Base-by-base conservation (phyloP, 2,888 invertebrate genomes). In the Nemoura dubitans region DNA sequence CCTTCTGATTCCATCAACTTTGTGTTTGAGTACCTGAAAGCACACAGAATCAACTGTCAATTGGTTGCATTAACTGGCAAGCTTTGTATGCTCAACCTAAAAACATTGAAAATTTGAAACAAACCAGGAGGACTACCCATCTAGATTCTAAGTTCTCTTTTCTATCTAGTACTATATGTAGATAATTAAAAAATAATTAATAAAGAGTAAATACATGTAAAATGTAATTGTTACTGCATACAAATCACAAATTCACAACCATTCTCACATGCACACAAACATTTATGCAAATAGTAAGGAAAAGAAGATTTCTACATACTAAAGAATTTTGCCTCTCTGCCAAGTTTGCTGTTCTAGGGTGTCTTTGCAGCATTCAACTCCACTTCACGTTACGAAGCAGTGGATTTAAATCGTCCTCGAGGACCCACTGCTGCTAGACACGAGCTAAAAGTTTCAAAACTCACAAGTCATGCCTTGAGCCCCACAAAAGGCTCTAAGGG, bases 1-100 rank as follows among this genome's bases (percentile, higher is more conserved):
- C 91, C 99, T 94, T 91, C 98, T 95, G 88, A 99, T 97, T 90
- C 98, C 98, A 92, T 98, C 97, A 88, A 98, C 96, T 92, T 97
- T 96, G 91, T 99, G 97, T 92, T 98, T 98, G 92, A 97, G 94
- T 89, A 98, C 96, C 98, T 99, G 93, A 90, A 93, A 91, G 85
- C 21, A 87, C 78, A 76, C 76, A 28, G 42, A 30, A 76, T 27
- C 59, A 85, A 77, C 42, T 27, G n/a, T 82, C 21, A 76, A 25
- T 87, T 86, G 82, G 36, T 21, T 7, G 21, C 14, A 21, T 21
- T 14, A 21, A 59, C 21, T 16, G 59, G 59, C 21, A 10, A 36
- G 3, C 10, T 36, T 36, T 6, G 10, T 36, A 36, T 36, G 3
- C 36, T 36, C 3, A 36, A 36, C 10, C 36, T n/a, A n/a, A 36